Evolutionary conservation across 2,797 vertebrate species (phyloP), one percentile per base, ranked within the genome.

Genomic region (Acrossocheilus fasciatus): DNA sequence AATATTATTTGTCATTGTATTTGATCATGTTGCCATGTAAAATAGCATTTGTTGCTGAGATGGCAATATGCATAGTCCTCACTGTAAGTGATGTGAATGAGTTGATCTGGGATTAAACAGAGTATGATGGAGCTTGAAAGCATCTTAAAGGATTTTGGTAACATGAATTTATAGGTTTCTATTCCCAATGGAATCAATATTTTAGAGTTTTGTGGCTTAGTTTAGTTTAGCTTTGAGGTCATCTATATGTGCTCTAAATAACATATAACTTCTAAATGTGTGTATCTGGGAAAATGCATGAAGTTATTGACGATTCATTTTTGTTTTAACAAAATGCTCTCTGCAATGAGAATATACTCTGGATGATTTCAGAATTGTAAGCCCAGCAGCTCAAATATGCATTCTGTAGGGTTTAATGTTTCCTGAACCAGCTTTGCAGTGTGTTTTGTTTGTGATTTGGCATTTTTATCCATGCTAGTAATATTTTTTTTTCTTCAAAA

Each of bases 91-190:
- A 62, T 26, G 12, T 41, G 14, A 43, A 57, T 62, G 36, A 79
- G 52, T 43, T 79, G 23, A 79, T 62, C 54, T 2, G 1, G 54
- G 54, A 62, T 79, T 43, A 62, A n/a, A 62, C 9, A 6, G 20
- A 62, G 36, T 79, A 14, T 76, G 36, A 59, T 17, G 36, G 20
- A 26, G 39, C 7, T 43, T 57, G 36, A 79, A 78, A 78, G 36
- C 36, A 62, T 78, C 23, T 78, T 39, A 76, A 76, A 76, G 30
- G 74, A 52, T 36, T 77, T 76, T 23, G 36, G 18, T 77, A 20
- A 77, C 30, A 54, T 50, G 7, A 30, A 47, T 30, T 54, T 57
- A 68, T 70, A 3, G 17, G 10, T 23, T 62, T 79, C 23, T 26
- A 41, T 76, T 76, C 30, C 50, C 30, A 76, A 4, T 54, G 30